Percentiles rank a stretch among this genome's conserved stretches.
Evolutionary conservation across 2,113 vertebrate species (phyloP).

Genomic region (Collichthys lucidus): DNA sequence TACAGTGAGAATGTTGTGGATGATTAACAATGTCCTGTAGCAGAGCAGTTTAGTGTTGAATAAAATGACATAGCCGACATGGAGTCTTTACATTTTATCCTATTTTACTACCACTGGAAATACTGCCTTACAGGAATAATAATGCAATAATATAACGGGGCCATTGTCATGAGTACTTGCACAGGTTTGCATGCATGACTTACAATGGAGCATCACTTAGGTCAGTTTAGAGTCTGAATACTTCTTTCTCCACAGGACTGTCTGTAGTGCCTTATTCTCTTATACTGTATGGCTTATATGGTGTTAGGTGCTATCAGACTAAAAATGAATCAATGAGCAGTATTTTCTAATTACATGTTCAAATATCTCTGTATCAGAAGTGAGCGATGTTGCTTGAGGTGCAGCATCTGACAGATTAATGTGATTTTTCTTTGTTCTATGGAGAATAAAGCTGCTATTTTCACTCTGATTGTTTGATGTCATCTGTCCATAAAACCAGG

Average conservation of each 20-base stretch:
- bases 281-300: neutral
- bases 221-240: neutral
- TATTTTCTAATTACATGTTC: conserved; percentile 4
- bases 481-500: neutral
- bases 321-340: neutral
- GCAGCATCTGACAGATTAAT: neutral
- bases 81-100: neutral
- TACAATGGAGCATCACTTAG: neutral
- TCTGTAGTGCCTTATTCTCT: conserved; percentile 8
- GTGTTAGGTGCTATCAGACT: neutral
- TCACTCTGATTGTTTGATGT: neutral
- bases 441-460: conserved; percentile 41
- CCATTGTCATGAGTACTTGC: neutral
- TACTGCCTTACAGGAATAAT: neutral
- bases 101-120: neutral
- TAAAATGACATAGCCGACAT: neutral
- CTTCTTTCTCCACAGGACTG: neutral
- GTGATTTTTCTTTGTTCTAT: neutral
- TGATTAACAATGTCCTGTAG: neutral
- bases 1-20: neutral
- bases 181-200: neutral
- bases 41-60: neutral
- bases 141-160: neutral
- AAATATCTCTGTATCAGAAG: neutral
- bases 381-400: neutral